These are phyloP conservation scores for Macrostomum cliftonense DNA, from an alignment of 2,888 invertebrate genomes.

Conservation along the genomic window DNA sequence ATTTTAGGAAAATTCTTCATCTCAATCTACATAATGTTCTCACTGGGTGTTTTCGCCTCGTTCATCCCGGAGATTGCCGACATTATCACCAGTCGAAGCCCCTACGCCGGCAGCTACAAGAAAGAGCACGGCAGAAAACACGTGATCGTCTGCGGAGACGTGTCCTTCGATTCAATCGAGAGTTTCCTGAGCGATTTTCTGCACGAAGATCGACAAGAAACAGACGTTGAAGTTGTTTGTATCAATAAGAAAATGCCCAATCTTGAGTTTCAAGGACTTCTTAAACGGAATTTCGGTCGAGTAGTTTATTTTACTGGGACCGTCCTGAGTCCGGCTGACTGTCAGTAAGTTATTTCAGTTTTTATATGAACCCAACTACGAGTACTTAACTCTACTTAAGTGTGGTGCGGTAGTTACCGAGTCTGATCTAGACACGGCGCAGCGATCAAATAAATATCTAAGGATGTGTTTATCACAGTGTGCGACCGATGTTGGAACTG, in stretches of 20 bases:
- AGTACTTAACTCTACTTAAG: too few relatives aligned
- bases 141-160: constrained; percentile 97
- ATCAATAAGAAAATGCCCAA: constrained; percentile 98
- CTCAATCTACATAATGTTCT: not conserved
- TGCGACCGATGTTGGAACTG: too few relatives aligned
- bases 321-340: constrained; percentile 69
- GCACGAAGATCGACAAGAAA: constrained; percentile 94
- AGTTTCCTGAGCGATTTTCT: constrained; percentile 98
- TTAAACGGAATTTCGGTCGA: constrained; percentile 99
- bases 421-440: too few relatives aligned
- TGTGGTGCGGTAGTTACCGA: too few relatives aligned
- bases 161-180: constrained; percentile 95
- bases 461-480: too few relatives aligned
- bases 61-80: constrained; percentile 1
- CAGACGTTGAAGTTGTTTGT: constrained; percentile 93
- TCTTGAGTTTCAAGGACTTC: constrained; percentile 96
- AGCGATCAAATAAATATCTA: too few relatives aligned
- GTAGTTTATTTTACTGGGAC: constrained; percentile 42
- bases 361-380: too few relatives aligned
- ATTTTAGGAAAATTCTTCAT: constrained; percentile 4
- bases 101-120: constrained; percentile 48
- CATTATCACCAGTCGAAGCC: not conserved
- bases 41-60: not conserved
- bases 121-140: constrained; percentile 99
- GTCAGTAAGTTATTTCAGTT: too few relatives aligned